Conservation (phyloP, 2,113 vertebrate species). For the Mola mola region DNA sequence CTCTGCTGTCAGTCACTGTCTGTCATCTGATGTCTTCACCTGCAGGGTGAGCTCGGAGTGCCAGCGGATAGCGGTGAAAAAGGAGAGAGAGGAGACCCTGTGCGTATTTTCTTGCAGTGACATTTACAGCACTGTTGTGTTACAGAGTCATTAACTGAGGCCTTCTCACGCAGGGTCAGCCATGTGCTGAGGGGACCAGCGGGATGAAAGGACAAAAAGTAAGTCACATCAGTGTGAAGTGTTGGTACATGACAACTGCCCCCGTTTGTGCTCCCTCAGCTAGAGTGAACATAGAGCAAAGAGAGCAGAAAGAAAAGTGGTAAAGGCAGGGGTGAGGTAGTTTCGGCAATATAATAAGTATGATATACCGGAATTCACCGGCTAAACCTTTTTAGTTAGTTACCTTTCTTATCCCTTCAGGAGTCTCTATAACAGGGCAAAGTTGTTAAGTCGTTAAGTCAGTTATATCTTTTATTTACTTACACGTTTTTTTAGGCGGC, state of each 20-base stretch:
- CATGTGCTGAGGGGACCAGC: conserved; percentile 73
- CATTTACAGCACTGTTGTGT: conserved; percentile 54
- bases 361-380: conserved; percentile 10
- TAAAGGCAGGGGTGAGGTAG: conserved; percentile 5
- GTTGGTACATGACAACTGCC: conserved; percentile 46
- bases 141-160: conserved; percentile 64
- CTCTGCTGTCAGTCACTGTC: conserved; percentile 61
- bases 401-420: not conserved
- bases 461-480: not conserved
- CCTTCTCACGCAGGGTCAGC: conserved; percentile 79
- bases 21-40: conserved; percentile 65
- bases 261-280: conserved; percentile 34
- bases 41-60: conserved; percentile 82
- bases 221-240: conserved; percentile 70
- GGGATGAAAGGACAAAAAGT: conserved; percentile 87
- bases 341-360: conserved; percentile 27
- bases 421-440: not conserved
- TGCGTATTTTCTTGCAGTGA: conserved; percentile 78
- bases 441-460: too few relatives aligned
- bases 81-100: conserved; percentile 85
- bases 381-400: not conserved
- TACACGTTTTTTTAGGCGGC: too few relatives aligned
- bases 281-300: not conserved
- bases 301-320: not conserved
- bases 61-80: conserved; percentile 73